These are phyloP conservation scores for Pristiophorus japonicus DNA, from an alignment of 2,113 vertebrate genomes.

Conservation along the genomic window DNA sequence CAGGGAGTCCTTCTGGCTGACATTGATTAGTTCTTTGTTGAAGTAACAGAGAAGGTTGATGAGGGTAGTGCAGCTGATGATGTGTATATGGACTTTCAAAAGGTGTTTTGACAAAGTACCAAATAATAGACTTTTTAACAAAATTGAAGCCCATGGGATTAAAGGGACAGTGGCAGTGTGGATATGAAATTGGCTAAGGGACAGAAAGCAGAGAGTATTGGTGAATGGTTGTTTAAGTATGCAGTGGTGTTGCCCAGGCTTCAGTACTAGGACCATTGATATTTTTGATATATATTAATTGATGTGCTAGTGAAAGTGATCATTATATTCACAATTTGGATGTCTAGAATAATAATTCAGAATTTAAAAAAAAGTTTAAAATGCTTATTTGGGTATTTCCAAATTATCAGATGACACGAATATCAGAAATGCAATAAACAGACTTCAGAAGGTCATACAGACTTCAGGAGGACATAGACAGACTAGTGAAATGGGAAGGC, in stretches of 20 bases:
- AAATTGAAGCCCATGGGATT: background rate
- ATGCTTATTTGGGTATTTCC: too few species aligned
- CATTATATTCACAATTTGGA: too few species aligned
- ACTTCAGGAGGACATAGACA: background rate
- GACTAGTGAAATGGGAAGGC: background rate
- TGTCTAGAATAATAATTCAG: too few species aligned
- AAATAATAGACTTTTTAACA: background rate
- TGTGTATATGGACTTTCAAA: background rate
- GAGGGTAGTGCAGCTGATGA: background rate
- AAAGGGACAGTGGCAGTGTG: background rate
- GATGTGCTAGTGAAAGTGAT: too few species aligned
- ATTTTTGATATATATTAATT: background rate
- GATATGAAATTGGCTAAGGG: background rate
- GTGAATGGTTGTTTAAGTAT: background rate
- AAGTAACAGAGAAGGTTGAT: background rate
- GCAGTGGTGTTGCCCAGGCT: background rate
- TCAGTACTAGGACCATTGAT: too few species aligned
- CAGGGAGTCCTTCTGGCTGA: background rate
- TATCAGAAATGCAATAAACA: background rate
- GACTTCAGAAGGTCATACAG: background rate
- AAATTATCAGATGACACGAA: background rate
- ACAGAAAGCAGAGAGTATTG: background rate
- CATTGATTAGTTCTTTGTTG: background rate
- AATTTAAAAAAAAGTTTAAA: too few species aligned
- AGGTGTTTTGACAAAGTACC: background rate